Conservation (phyloP, 2,888 invertebrate genomes). For the Catocala nupta region DNA sequence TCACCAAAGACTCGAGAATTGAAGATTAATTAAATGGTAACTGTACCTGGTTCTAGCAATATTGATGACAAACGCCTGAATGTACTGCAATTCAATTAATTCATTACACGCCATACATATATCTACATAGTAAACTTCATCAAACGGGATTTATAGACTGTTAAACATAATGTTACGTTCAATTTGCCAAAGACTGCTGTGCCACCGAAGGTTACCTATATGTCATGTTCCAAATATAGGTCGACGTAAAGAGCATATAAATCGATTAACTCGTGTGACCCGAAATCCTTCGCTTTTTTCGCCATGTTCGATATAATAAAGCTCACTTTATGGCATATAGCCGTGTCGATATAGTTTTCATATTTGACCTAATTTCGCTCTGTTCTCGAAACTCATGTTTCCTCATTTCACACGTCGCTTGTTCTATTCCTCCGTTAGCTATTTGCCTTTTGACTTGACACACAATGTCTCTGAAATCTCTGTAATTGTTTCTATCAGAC, state of each 20-base stretch:
- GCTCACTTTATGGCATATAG: constrained; percentile 21
- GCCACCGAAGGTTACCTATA: constrained; percentile 1
- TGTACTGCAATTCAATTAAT: no score
- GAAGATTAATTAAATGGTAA: no score
- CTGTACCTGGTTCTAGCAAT: no score
- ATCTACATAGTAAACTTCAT: no score
- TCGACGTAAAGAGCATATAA: constrained; percentile 36
- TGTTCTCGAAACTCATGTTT: neutral
- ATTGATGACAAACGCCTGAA: no score
- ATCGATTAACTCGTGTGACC: constrained; percentile 37
- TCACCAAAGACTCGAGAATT: no score
- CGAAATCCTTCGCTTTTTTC: constrained; percentile 37
- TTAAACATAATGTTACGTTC: no score
- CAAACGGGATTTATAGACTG: no score
- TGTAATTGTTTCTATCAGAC: constrained; percentile 34
- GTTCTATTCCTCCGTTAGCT: neutral
- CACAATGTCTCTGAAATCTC: constrained; percentile 22
- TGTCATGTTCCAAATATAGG: constrained; percentile 40
- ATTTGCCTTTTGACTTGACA: constrained; percentile 3
- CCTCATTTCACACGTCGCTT: constrained; percentile 7
- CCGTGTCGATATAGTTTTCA: neutral
- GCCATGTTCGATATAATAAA: constrained; percentile 34
- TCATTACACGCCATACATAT: no score
- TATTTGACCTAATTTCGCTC: constrained; percentile 6
- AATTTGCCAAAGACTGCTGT: no score